A percentile compares a stretch with the other conserved stretches of the same genome.
These are phyloP conservation scores for Bombus turneri DNA, from an alignment of 1,140 invertebrate genomes.

Conservation along the genomic window DNA sequence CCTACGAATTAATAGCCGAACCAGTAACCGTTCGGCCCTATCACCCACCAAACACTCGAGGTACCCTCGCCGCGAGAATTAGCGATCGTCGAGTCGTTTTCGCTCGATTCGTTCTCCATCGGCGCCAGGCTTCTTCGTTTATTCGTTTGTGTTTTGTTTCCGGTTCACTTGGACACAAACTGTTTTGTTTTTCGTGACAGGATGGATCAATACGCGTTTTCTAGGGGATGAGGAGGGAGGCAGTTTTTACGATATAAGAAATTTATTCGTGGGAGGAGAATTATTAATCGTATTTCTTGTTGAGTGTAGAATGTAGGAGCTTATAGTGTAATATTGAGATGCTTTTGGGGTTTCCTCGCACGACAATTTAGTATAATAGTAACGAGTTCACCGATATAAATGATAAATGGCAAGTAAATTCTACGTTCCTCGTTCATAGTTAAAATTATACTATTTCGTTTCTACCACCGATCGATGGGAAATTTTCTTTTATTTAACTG, in stretches of 20 bases:
- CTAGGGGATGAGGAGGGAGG: too few species aligned
- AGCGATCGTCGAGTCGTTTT: conserved; percentile 33
- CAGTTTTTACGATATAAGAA: not conserved
- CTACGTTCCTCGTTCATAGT: too few species aligned
- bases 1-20: conserved; percentile 37
- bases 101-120: conserved; percentile 20
- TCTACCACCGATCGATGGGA: too few species aligned
- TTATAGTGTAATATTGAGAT: not conserved
- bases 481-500: too few species aligned
- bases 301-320: not conserved
- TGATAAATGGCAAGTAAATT: too few species aligned
- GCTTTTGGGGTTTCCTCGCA: not conserved
- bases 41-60: conserved; percentile 29
- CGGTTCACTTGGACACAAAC: too few species aligned
- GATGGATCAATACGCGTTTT: not conserved
- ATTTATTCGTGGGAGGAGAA: not conserved
- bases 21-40: not conserved
- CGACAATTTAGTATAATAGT: not conserved
- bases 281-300: not conserved
- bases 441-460: too few species aligned
- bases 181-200: not conserved
- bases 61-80: conserved; percentile 14
- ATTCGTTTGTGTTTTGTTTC: not conserved
- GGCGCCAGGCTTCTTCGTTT: not conserved
- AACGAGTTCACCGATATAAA: too few species aligned